These are phyloP conservation scores for Coregonus suidteri DNA, from an alignment of 2,797 vertebrate genomes.

Conservation along the genomic window DNA sequence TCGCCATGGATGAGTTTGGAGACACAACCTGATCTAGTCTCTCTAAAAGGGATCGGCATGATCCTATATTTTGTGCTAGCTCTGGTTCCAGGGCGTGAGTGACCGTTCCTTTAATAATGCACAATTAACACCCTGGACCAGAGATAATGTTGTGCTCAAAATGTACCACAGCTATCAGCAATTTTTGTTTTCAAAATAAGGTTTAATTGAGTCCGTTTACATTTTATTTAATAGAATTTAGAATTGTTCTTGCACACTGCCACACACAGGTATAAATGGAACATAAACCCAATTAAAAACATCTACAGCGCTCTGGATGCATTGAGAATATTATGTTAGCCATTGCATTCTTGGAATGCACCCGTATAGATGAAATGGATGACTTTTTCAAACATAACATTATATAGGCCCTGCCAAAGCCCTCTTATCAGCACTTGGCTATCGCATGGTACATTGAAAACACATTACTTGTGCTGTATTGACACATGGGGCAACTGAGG, in stretches of 20 bases:
- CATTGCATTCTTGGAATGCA: conserved; percentile 10
- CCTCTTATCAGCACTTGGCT: conserved; percentile 9
- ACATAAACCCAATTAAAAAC: background rate
- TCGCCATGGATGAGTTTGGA: too few relatives aligned
- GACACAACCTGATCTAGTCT: background rate
- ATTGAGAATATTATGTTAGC: background rate
- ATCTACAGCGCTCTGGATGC: background rate
- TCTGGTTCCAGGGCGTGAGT: too few relatives aligned
- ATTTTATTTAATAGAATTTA: too few relatives aligned
- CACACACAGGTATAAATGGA: background rate
- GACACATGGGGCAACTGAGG: conserved; percentile 25
- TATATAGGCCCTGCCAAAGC: conserved; percentile 4
- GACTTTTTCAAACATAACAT: background rate
- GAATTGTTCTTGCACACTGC: background rate
- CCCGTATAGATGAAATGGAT: background rate
- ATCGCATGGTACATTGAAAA: conserved; percentile 35
- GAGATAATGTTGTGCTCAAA: too few relatives aligned
- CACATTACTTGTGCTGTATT: conserved; percentile 31
- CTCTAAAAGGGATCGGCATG: background rate
- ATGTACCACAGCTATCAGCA: too few relatives aligned
- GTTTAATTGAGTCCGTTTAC: too few relatives aligned
- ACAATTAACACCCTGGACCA: too few relatives aligned
- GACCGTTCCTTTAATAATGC: too few relatives aligned
- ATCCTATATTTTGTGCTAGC: background rate
- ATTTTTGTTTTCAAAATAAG: too few relatives aligned